Base-by-base conservation (phyloP, 2,888 invertebrate species). In the Stomorhina lunata region DNA sequence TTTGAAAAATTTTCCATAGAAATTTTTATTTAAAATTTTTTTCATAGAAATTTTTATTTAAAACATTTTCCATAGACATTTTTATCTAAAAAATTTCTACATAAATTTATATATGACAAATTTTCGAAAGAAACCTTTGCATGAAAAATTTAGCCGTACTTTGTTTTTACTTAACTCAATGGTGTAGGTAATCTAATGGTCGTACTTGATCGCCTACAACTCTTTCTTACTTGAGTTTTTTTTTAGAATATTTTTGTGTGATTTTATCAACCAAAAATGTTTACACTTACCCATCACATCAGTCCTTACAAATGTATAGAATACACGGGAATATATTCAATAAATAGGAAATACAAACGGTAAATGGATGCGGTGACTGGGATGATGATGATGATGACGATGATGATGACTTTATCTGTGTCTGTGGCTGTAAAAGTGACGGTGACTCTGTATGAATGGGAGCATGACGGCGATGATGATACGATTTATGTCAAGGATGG, bases 401-500 rank as follows among this genome's bases (percentile, higher is more conserved):
- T n/a, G 9, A 22, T 50, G 10, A 12, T 22, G 48, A 12, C 40
- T 40, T n/a, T 25, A n/a, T 6, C 25, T 53, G 25, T 32, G n/a
- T 15, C 17, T 59, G 25, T 34, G 45, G 12, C 61, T 48, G 57
- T 29, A 27, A 20, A 48, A 63, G 71, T 68, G 32, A 7, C 59
- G 37, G 61, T 72, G 27, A 53, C 57, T 71, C n/a, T n/a, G n/a
- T n/a, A 29, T 20, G 22, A 59, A 45, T 43, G 48, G 32, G 53
- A 65, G 63, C 22, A 75, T 63, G 73, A 73, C 53, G 50, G 43
- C 40, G 68, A 71, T 29, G 63, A 65, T 79, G 79, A 79, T 79
- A 66, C 66, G 79, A 79, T 72, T 79, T 72, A 65, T 59, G 66
- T 59, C 66, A 79, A 72, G 72, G 66, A 66, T 66, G 79, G 72